Base-by-base conservation (phyloP, 2,113 vertebrate species). In the Clinocottus analis region DNA sequence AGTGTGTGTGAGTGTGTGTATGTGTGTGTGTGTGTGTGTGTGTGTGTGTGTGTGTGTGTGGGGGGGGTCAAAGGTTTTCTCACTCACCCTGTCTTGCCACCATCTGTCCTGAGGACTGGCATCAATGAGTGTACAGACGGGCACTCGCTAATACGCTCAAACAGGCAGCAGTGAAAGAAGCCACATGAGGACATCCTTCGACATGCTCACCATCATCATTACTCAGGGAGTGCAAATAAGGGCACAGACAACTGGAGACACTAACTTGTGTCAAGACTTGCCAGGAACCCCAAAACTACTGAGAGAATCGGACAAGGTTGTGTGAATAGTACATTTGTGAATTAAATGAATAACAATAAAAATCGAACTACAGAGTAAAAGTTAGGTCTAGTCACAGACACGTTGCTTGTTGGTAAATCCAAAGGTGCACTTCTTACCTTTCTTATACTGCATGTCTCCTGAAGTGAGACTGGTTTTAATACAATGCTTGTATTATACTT, bases 31-130 rank as follows among this genome's bases (percentile, higher is more conserved):
- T 78, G 41, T 7, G 59, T 55, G 51, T 55, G 73, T 47, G 68
- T 27, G 51, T 55, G 51, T 13, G 51, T 25, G 51, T 23, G 49
- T 51, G 49, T 51, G 45, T n/a, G n/a, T n/a, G n/a, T n/a, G 49
- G 56, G 43, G 62, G 56, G 19, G 37, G 75, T 78, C 75, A 81
- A 74, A 86, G 84, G 85, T 87, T 84, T 58, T 58, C 58, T 82
- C 78, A 76, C 87, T 85, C 81, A 80, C 72, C 76, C 62, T 68
- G 80, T 77, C 76, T 80, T 77, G 68, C 82, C 77, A 84, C 92
- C 91, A 93, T 92, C 89, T 92, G 93, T 90, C 90, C 83, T 35
- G 70, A 76, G 86, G 79, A 82, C 85, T 93, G 92, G 92, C 92
- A 89, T 85, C 86, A 79, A 75, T 80, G 89, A 87, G 87, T 73